Percentiles rank a stretch among this genome's conserved stretches.
phyloP scores from a whole-genome alignment of 1,140 invertebrate genomes.

The Temnothorax longispinosus region DNA sequence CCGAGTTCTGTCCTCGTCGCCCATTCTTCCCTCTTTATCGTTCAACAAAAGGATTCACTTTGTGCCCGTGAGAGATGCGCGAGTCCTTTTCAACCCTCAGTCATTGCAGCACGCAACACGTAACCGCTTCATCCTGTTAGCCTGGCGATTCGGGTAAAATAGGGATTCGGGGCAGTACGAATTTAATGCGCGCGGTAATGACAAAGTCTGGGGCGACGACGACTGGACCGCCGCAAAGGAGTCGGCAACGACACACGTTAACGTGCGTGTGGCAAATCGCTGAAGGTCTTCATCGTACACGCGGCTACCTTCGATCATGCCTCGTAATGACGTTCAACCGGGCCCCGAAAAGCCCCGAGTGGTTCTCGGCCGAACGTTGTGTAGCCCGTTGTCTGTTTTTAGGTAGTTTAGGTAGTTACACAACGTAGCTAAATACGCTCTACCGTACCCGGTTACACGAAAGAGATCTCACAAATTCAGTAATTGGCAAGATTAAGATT shows the following conservation, averaged over 20 bases:
- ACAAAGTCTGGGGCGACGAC: constrained; percentile 12
- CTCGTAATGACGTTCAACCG: not conserved
- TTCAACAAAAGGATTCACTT: constrained; percentile 55
- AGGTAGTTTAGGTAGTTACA: constrained; percentile 17
- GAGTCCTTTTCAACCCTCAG: constrained; percentile 18
- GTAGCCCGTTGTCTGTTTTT: constrained; percentile 14
- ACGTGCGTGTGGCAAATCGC: constrained; percentile 6
- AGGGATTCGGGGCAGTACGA: constrained; percentile 9
- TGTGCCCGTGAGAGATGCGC: constrained; percentile 3
- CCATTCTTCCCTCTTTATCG: constrained; percentile 25
- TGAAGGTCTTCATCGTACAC: constrained; percentile 33
- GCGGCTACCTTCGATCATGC: constrained; percentile 2
- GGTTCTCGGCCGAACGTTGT: not conserved
- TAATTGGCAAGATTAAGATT: not conserved
- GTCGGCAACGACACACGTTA: constrained; percentile 15
- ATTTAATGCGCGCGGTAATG: constrained; percentile 56
- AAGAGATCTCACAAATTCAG: not conserved
- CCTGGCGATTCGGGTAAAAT: not conserved
- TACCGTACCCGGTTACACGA: not conserved
- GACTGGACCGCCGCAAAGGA: not conserved
- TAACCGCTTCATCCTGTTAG: constrained; percentile 43
- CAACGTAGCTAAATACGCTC: constrained; percentile 4
- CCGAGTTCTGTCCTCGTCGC: not conserved
- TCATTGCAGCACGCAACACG: not conserved
- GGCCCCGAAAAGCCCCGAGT: not conserved